Evolutionary conservation across 2,888 invertebrate genomes (phyloP), one percentile per base, ranked within the genome.

Genomic region (Ashinkailepas kermadecensis): DNA sequence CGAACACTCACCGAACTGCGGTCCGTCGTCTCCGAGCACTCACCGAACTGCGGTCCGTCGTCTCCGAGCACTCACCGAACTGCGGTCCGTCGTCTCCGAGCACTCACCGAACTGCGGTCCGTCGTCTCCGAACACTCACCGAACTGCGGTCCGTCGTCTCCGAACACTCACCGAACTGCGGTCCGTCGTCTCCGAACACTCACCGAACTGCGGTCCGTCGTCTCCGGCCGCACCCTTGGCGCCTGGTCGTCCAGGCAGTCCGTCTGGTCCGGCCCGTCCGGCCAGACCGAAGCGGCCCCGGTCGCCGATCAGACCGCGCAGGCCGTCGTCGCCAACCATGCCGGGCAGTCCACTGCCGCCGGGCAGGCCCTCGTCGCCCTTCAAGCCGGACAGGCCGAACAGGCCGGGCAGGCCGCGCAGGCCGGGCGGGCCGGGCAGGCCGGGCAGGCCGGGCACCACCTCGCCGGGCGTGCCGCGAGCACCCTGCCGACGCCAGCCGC

Each of bases 221-320:
- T 56, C 83, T 56, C 86, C 86, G 70, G 80, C 64, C 59, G 83
- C 65, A 11, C 86, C 86, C 9, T 67, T 87, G 3, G 80, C 87
- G 90, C 90, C 87, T 87, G 84, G 62, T 80, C 86, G 88, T 67
- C 83, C 84, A 12, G 86, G 85, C 57, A 89, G 89, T 82, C 86
- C 86, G 21, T 85, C 85, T 67, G 54, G 65, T 58, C 15, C 56
- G 13, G 59, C 21, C 58, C 59, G n/a, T 23, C 57, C 56, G 54
- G 65, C 18, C 25, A 80, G 65, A 15, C 57, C 67, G 57, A 54
- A n/a, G 13, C 54, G n/a, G 21, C 62, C 79, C 11, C 39, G 18
- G 8, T 15, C 25, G 23, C 70, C 64, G 25, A 15, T 18, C 39
- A 65, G 25, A 23, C 59, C 64, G 15, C 54, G 74, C 9, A 8